phyloP scores from a whole-genome alignment of 2,888 invertebrate genomes.

The Onchidella celtica region DNA sequence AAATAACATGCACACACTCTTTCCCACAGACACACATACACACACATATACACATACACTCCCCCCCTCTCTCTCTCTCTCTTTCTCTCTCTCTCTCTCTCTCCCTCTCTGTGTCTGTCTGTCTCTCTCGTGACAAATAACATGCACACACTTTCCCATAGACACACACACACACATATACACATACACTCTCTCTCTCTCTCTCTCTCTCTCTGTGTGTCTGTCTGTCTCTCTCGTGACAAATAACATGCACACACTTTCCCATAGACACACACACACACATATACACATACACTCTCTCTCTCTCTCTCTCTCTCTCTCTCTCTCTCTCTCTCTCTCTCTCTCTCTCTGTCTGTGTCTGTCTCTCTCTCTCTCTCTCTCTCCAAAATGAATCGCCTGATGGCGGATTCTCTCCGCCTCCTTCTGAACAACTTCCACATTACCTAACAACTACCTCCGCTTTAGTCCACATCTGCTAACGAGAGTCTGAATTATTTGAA shows the following conservation, averaged over 20 bases:
- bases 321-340: slow-evolving; percentile 20
- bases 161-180: slow-evolving; percentile 7
- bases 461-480: no score
- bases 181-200: not conserved
- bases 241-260: not conserved
- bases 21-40: no score
- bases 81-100: not conserved
- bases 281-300: not conserved
- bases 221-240: not conserved
- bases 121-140: not conserved
- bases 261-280: not conserved
- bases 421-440: no score
- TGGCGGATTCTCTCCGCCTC: no score
- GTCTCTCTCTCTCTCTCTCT: no score
- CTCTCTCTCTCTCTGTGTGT: slow-evolving; percentile 15
- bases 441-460: no score
- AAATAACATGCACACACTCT: no score
- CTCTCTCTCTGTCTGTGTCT: not conserved
- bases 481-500: no score
- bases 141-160: not conserved
- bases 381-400: no score
- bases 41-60: not conserved
- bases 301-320: slow-evolving; percentile 14
- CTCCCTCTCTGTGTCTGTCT: not conserved
- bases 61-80: not conserved